Evolutionary conservation across 1,140 invertebrate species (phyloP).

Genomic region (Glomeris maerens): DNA sequence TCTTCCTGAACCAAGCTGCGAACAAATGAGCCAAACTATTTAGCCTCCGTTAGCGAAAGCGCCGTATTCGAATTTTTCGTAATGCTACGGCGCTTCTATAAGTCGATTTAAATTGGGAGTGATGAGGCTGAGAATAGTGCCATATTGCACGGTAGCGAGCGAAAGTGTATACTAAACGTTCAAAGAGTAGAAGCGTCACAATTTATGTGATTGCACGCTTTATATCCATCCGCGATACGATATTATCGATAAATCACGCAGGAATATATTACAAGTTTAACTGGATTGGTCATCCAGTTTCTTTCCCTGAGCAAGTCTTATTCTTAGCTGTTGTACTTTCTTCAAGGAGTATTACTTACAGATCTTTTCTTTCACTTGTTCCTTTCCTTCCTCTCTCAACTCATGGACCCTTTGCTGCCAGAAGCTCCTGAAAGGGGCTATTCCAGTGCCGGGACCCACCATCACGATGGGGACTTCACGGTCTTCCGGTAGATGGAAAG

Average conservation of each 20-base stretch:
- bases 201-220: not conserved
- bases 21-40: too few species aligned
- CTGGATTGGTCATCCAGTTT: not conserved
- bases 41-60: too few species aligned
- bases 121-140: not conserved
- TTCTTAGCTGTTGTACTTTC: too few species aligned
- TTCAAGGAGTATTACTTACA: too few species aligned
- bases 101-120: not conserved
- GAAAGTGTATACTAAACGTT: not conserved
- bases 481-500: conserved; percentile 56
- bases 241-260: not conserved
- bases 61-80: not conserved
- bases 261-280: too few species aligned
- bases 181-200: not conserved
- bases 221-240: not conserved
- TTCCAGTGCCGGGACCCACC: conserved; percentile 90
- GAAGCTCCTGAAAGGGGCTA: conserved; percentile 82
- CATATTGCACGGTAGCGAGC: not conserved
- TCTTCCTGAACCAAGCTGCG: not conserved
- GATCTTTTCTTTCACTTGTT: not conserved
- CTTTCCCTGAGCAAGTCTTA: not conserved
- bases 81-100: not conserved
- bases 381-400: not conserved
- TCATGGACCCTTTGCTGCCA: conserved; percentile 45
- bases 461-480: conserved; percentile 55